Base-by-base conservation (phyloP, 2,113 vertebrate species). In the Galbula dea region DNA sequence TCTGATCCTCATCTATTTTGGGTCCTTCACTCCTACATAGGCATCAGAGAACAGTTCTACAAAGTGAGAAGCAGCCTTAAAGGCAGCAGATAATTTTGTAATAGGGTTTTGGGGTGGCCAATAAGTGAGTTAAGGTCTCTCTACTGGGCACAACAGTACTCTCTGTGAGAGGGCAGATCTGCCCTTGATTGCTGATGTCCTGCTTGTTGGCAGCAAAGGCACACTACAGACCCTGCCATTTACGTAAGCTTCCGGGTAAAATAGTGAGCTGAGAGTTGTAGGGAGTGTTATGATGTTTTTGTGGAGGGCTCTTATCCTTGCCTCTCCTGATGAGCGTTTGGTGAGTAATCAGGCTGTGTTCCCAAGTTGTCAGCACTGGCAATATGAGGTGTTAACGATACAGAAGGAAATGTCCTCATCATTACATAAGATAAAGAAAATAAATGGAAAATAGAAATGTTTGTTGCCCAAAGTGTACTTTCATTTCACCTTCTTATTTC, bases 271-370 rank as follows among this genome's bases (percentile, higher is more conserved):
- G 62, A 75, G 89, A 55, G 61, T 88, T 94, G 76, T 39, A 68
- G 52, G 48, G 94, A 84, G 94, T 85, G 91, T 89, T 87, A 77
- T 76, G 80, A 63, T 87, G 83, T 77, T 21, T 78, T 89, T 5
- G 34, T 82, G 61, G 77, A 96, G 86, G 74, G 92, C 81, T 92
- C 71, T 88, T 94, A 78, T 57, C 80, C 3, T 84, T 92, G 90
- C 74, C 69, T 83, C 49, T 94, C 52, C 45, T 89, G 92, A 68
- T 92, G 89, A 95, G 76, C 4, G 65, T 82, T 96, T 93, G 77
- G 83, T 96, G 94, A 95, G 86, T 94, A 90, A 96, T 92, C 83
- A 95, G 94, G 37, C 88, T 93, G 68, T 96, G 92, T 96, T 92
- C 92, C 79, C 61, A 69, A 90, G 84, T 92, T 96, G 95, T 96